Conservation (phyloP, 2,113 vertebrate genomes). For the Pygathrix nemaeus region DNA sequence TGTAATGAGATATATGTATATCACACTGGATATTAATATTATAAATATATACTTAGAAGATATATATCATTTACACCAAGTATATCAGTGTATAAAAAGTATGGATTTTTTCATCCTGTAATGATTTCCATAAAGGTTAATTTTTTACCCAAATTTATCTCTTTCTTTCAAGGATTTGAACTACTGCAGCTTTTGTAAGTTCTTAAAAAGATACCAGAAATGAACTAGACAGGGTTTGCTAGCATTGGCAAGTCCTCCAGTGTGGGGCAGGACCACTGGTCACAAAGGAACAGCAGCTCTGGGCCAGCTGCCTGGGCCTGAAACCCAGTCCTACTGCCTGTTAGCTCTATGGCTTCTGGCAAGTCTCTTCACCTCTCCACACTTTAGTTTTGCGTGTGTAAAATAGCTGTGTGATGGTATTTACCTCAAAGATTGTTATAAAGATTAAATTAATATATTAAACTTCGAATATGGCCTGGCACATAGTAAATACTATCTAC, state of each 20-base stretch:
- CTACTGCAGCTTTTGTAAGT: neutral
- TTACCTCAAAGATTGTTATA: neutral
- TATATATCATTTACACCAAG: neutral
- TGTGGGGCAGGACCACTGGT: no score
- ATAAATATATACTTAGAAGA: no score
- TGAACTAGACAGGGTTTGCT: no score
- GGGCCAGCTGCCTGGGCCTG: neutral
- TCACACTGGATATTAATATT: no score
- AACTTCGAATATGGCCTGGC: neutral
- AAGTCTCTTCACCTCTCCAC: neutral
- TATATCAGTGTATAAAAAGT: neutral
- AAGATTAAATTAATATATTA: neutral
- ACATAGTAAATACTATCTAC: neutral
- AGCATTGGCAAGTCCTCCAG: neutral
- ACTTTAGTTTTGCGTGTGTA: neutral
- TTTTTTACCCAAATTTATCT: neutral
- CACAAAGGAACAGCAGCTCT: no score
- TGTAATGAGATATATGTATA: neutral
- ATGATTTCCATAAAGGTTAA: neutral
- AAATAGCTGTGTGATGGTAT: neutral
- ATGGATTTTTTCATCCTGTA: neutral
- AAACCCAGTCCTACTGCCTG: no score
- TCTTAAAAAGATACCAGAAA: neutral
- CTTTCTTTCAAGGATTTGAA: neutral
- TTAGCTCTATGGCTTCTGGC: no score